Conservation (phyloP, 2,888 invertebrate species). For the Spodoptera exigua region DNA sequence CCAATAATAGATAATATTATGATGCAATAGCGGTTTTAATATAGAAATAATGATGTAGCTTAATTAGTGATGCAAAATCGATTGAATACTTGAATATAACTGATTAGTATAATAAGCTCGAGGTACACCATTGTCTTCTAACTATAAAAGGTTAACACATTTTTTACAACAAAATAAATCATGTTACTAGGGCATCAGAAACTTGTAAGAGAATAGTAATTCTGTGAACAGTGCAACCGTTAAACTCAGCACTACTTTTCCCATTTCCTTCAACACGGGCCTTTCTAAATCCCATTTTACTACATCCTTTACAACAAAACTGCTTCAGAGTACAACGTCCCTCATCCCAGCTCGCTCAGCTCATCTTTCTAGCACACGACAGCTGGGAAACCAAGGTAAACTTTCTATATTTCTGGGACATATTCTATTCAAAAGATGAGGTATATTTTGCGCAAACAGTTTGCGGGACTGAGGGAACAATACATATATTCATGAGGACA, state of each 20-base stretch:
- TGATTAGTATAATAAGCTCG: too few relatives aligned
- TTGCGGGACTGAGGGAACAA: conserved; percentile 19
- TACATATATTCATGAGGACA: conserved; percentile 45
- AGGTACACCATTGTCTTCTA: too few relatives aligned
- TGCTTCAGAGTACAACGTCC: conserved; percentile 1
- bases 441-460: conserved; percentile 28
- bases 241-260: not conserved
- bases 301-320: not conserved
- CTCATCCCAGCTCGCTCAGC: conserved; percentile 3
- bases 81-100: too few relatives aligned
- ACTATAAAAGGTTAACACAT: too few relatives aligned
- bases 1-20: too few relatives aligned
- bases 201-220: not conserved
- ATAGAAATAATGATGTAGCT: too few relatives aligned
- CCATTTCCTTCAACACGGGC: conserved; percentile 8
- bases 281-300: conserved; percentile 13
- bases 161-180: too few relatives aligned
- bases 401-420: conserved; percentile 19
- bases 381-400: conserved; percentile 3
- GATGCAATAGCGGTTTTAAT: too few relatives aligned
- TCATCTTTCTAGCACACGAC: not conserved
- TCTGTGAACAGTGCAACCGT: not conserved
- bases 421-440: conserved; percentile 33
- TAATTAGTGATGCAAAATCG: too few relatives aligned
- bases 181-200: too few relatives aligned